Evolutionary conservation across 2,888 invertebrate species (phyloP), one percentile per base, ranked within the genome.

Genomic region (Apodemia mormo): DNA sequence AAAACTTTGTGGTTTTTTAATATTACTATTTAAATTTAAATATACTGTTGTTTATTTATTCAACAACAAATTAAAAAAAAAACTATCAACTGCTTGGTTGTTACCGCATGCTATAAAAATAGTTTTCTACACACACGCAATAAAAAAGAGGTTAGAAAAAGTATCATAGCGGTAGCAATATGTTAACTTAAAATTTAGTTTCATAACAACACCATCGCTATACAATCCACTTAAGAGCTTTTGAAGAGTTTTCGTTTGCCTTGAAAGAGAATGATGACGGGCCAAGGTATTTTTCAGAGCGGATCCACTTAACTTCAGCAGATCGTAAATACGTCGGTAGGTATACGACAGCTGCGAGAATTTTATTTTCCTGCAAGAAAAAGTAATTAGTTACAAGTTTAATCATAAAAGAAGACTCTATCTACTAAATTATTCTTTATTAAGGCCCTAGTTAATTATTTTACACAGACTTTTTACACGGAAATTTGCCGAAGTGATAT

Each of bases 241-340:
- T 69, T 71, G 40, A 65, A 67, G 61, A 72, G 67, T 69, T 72
- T 65, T 54, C 65, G 49, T 70, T 70, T 68, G 68, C 67, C 61
- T 49, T 67, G 52, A 49, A 67, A 43, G n/a, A 67, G 40, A 68
- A 68, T 68, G 69, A 69, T 70, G 70, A 67, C 40, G 49, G 67
- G 37, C 64, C 67, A 64, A 52, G 64, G 64, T 67, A 37, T 67
- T 69, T 69, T 66, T 45, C 45, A 45, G 45, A 45, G 45, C 45
- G 43, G 65, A 68, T 65, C 65, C 65, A 68, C 65, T 68, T 68
- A 49, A 52, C 65, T 12, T 12, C 52, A 29, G 68, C 52, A 68
- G 52, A 68, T 68, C 68, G 58, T 61, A 61, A 68, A 65, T 65
- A 68, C 49, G 49, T 49, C 49, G 65, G 65, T 54, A 56, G 67